These are phyloP conservation scores for Gerosis bhagava DNA, from an alignment of 2,888 invertebrate genomes.

Conservation along the genomic window DNA sequence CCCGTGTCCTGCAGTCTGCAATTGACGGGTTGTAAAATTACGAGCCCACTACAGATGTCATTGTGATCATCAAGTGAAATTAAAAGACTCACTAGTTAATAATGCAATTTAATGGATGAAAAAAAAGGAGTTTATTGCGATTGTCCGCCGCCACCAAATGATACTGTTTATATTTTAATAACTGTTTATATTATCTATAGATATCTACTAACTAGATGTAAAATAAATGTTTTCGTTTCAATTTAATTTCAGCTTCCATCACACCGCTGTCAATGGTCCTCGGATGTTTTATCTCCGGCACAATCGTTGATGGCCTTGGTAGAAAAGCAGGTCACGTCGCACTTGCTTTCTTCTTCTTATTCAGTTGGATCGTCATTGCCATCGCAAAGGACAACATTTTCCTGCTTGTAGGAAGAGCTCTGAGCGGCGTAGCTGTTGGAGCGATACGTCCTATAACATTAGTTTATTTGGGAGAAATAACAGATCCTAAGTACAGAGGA, in stretches of 20 bases:
- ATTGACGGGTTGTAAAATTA: too few relatives aligned
- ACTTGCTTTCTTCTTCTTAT: slow-evolving; percentile 41
- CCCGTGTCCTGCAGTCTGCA: too few relatives aligned
- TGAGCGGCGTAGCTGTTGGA: slow-evolving; percentile 48
- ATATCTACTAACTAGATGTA: too few relatives aligned
- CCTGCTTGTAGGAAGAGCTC: slow-evolving; percentile 47
- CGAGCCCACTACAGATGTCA: too few relatives aligned
- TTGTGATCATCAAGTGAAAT: too few relatives aligned
- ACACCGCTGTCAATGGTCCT: slow-evolving; percentile 48
- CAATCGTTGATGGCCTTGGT: slow-evolving; percentile 49
- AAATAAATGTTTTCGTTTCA: too few relatives aligned
- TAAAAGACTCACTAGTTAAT: too few relatives aligned
- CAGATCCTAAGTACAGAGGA: slow-evolving; percentile 50
- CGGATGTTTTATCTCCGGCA: slow-evolving; percentile 48
- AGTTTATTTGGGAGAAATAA: slow-evolving; percentile 53
- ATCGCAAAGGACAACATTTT: slow-evolving; percentile 39
- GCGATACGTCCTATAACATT: slow-evolving; percentile 44
- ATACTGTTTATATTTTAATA: too few relatives aligned
- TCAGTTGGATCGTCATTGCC: slow-evolving; percentile 50
- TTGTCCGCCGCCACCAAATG: too few relatives aligned
- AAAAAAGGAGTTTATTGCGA: too few relatives aligned
- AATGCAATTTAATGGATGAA: too few relatives aligned
- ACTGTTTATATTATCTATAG: too few relatives aligned
- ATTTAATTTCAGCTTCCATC: slow-evolving; percentile 46
- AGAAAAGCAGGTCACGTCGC: slow-evolving; percentile 47